Evolutionary conservation across 2,888 invertebrate species (phyloP).

Genomic region (Drosophila austrosaltans): DNA sequence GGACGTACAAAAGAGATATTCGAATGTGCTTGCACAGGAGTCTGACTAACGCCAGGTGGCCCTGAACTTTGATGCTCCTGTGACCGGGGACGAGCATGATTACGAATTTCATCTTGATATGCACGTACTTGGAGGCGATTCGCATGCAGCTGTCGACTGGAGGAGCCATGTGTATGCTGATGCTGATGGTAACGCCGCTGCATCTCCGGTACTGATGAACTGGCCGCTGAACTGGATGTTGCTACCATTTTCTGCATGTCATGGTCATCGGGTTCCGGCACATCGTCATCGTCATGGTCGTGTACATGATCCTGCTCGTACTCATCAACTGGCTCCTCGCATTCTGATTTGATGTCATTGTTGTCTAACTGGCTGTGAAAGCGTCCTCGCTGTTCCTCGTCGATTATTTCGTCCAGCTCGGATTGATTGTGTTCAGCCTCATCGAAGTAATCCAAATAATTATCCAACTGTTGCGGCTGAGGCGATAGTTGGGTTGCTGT

Average conservation of each 20-base stretch:
- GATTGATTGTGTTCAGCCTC: conserved; percentile 78
- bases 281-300: conserved; percentile 60
- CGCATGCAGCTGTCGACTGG: conserved; percentile 52
- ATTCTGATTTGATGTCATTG: conserved; percentile 80
- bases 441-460: conserved; percentile 81
- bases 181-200: conserved; percentile 64
- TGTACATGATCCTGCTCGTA: conserved; percentile 55
- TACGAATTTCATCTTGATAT: conserved; percentile 72
- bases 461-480: conserved; percentile 68
- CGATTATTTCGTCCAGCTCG: conserved; percentile 80
- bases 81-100: conserved; percentile 65
- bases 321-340: conserved; percentile 76
- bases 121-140: conserved; percentile 70
- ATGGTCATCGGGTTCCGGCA: conserved; percentile 57
- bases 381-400: conserved; percentile 71
- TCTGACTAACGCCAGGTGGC: conserved; percentile 13
- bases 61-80: conserved; percentile 64
- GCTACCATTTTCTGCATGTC: conserved; percentile 69
- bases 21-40: conserved; percentile 54
- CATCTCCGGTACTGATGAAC: conserved; percentile 19
- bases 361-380: conserved; percentile 65
- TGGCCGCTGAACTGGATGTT: conserved; percentile 54
- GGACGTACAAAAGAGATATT: conserved; percentile 80
- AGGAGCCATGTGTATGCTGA: conserved; percentile 47
- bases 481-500: conserved; percentile 54